Percentiles rank a stretch among this genome's conserved stretches.
Evolutionary conservation across 2,113 vertebrate genomes (phyloP).

Genomic region (Pluvianellus socialis): DNA sequence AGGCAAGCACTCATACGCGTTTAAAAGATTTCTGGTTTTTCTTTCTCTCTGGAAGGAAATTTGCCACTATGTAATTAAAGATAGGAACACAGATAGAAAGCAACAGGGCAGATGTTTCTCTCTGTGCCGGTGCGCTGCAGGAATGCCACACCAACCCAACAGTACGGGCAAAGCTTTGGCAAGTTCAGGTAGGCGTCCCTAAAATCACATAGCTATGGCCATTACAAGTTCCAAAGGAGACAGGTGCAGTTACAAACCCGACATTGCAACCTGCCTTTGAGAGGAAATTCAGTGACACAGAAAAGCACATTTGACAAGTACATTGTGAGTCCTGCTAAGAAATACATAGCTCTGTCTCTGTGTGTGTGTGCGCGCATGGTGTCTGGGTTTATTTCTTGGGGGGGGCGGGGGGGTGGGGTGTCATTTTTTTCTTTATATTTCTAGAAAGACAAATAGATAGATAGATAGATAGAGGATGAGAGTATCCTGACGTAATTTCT

Average conservation of each 20-base stretch:
- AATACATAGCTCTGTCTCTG: not conserved
- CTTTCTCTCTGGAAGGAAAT: not conserved
- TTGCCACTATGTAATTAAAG: not conserved
- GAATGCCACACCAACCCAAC: not conserved
- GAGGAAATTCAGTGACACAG: slow-evolving; percentile 13
- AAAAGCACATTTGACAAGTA: slow-evolving; percentile 28
- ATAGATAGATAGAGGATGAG: not conserved
- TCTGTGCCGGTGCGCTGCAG: not conserved
- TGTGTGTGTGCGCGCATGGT: not conserved
- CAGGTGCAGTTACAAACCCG: not conserved
- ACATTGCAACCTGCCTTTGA: not conserved
- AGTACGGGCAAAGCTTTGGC: not conserved
- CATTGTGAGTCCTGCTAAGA: not conserved
- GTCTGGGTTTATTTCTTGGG: not conserved
- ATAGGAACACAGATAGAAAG: not conserved
- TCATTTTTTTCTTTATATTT: not conserved
- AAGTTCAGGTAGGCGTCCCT: not conserved
- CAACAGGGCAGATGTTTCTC: not conserved
- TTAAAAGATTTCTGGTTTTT: not conserved
- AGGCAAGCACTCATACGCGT: not conserved
- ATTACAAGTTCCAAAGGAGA: not conserved
- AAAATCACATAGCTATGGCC: not conserved
- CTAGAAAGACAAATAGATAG: not conserved
- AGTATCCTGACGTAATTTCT: not conserved
- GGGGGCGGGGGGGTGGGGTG: too few relatives aligned